Conservation (phyloP, 2,797 vertebrate species). For the Eurystomus glaucurus region DNA sequence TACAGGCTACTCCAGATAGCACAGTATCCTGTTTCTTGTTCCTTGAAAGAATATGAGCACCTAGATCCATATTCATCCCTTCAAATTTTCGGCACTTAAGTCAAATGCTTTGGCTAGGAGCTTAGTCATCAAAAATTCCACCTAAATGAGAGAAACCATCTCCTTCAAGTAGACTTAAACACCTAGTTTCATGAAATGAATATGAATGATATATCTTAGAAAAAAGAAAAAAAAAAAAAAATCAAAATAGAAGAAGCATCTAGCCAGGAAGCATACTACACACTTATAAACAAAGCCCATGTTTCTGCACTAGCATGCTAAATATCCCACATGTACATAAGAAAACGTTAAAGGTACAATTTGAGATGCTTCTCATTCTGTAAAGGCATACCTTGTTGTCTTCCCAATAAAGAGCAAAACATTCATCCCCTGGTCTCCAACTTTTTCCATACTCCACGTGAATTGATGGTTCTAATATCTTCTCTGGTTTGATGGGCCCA, state of each 20-base stretch:
- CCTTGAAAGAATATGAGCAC: neutral
- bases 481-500: slow-evolving; percentile 91
- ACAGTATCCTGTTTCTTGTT: neutral
- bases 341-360: neutral
- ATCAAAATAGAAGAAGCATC: neutral
- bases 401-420: slow-evolving; percentile 98
- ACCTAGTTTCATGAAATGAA: neutral
- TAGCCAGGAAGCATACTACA: neutral
- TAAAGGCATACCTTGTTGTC: slow-evolving; percentile 92
- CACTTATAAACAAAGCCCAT: neutral
- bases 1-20: neutral
- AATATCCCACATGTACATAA: rapidly evolving
- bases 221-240: neutral
- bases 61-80: neutral
- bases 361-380: neutral
- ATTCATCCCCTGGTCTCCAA: slow-evolving; percentile 96
- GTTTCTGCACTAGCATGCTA: neutral
- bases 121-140: neutral
- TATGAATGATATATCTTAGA: rapidly evolving
- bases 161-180: neutral
- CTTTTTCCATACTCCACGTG: slow-evolving; percentile 77
- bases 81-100: neutral
- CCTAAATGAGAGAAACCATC: neutral
- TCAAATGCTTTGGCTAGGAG: neutral
- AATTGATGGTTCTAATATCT: slow-evolving; percentile 83